Percentiles rank a stretch among this genome's conserved stretches.
phyloP scores from a whole-genome alignment of 2,888 invertebrate species.

The Cantharis rufa region DNA sequence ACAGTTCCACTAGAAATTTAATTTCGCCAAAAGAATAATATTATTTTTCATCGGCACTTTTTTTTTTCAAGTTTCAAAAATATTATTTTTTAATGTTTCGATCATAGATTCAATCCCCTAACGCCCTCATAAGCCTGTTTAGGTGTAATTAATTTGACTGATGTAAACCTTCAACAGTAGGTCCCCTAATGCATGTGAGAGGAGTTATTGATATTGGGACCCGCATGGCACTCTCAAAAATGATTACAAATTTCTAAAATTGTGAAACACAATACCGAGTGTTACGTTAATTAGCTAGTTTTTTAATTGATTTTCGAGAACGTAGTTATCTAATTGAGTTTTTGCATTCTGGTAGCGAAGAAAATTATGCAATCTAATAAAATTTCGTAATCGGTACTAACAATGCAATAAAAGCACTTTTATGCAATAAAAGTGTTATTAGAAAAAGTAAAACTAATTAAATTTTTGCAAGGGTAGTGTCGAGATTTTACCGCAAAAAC shows the following conservation, averaged over 20 bases:
- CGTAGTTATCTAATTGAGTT: not conserved
- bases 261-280: not conserved
- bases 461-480: slow-evolving; percentile 23
- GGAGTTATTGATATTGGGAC: too few relatives aligned
- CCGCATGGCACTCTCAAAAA: not conserved
- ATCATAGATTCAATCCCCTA: too few relatives aligned
- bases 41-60: too few relatives aligned
- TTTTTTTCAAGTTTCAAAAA: not conserved
- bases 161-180: too few relatives aligned
- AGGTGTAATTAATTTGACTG: too few relatives aligned
- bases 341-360: not conserved
- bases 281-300: not conserved
- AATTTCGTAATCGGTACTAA: not conserved
- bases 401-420: not conserved
- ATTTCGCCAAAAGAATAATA: not conserved
- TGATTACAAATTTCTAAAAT: not conserved
- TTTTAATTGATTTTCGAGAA: not conserved
- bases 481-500: slow-evolving; percentile 33
- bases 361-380: not conserved
- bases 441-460: slow-evolving; percentile 9
- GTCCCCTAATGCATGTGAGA: too few relatives aligned
- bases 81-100: too few relatives aligned
- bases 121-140: too few relatives aligned
- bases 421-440: not conserved
- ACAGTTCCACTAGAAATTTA: not conserved